These are phyloP conservation scores for Drosophila suboccidentalis DNA, from an alignment of 2,888 invertebrate species.

Conservation along the genomic window DNA sequence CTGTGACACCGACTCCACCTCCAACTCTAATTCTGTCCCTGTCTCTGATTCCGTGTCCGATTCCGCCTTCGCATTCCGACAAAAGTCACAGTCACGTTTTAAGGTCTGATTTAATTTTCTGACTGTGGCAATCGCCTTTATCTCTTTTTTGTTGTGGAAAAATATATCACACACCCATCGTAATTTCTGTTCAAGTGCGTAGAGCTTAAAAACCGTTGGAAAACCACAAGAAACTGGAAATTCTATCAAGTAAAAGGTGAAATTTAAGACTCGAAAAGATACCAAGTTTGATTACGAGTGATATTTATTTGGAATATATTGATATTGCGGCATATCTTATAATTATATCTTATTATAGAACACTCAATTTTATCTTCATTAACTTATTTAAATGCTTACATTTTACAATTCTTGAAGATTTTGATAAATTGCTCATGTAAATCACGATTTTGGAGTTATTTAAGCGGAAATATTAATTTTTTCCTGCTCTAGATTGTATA, in stretches of 20 bases:
- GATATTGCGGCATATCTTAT: background rate
- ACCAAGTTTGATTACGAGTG: background rate
- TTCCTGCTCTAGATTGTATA: too few species aligned
- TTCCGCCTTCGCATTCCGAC: conserved; percentile 47
- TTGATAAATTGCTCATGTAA: too few species aligned
- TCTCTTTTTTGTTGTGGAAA: background rate
- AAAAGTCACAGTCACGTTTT: conserved; percentile 62
- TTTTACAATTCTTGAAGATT: background rate
- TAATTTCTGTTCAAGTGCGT: conserved; percentile 10
- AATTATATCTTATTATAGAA: background rate
- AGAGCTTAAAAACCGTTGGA: conserved; percentile 22
- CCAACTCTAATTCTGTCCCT: conserved; percentile 8
- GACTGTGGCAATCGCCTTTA: conserved; percentile 19
- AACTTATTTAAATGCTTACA: background rate
- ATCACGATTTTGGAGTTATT: too few species aligned
- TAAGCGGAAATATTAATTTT: too few species aligned
- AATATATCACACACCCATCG: conserved; percentile 6
- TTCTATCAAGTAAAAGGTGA: conserved; percentile 3
- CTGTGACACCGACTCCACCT: conserved; percentile 8
- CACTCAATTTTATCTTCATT: background rate
- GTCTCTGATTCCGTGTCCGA: background rate
- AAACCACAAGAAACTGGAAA: conserved; percentile 5
- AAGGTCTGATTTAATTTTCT: conserved; percentile 68
- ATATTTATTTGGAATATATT: background rate
- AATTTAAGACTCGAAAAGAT: background rate